Evolutionary conservation across 2,113 vertebrate genomes (phyloP), one percentile per base, ranked within the genome.

Genomic region (Leiothrix lutea): DNA sequence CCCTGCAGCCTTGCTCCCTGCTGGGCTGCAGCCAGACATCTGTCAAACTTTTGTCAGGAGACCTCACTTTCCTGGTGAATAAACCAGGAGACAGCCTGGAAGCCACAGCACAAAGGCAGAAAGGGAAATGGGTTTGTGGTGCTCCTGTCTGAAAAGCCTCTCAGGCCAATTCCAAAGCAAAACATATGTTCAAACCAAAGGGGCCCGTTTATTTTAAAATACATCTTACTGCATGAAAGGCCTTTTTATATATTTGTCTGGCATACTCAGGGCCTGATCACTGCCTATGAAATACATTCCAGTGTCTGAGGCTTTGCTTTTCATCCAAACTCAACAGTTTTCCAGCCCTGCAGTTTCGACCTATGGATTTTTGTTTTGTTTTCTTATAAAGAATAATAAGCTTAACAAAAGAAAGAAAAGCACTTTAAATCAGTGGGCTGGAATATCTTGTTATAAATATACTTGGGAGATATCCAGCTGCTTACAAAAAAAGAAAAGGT

Each of bases 241-340:
- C 57, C 35, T 94, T 95, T 95, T 82, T 83, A 17, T 83, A 17
- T 65, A 67, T 93, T 94, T 92, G 61, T 89, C 67, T 94, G 84
- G 94, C 81, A 79, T 36, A 22, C 38, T 79, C 69, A 75, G 7
- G 11, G 28, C 22, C 90, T 71, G 78, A 91, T 90, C 81, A 74
- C 29, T 74, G 65, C 87, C 90, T 87, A 10, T 22, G 70, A 94
- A 94, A 89, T 36, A 74, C 77, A 78, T 91, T 86, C 88, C 84
- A 81, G 24, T 6, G 70, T 86, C 80, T 87, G 69, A 92, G 69
- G 87, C 51, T 84, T 67, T 18, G 4, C 64, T 86, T 84, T 83
- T 62, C 54, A 70, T 80, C 89, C 89, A 86, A 92, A 86, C 78
- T 35, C 45, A 86, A 83, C 42, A 65, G 60, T 58, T 62, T 70